These are phyloP conservation scores for Lucifuga dentata DNA, from an alignment of 2,113 vertebrate genomes.

Conservation along the genomic window DNA sequence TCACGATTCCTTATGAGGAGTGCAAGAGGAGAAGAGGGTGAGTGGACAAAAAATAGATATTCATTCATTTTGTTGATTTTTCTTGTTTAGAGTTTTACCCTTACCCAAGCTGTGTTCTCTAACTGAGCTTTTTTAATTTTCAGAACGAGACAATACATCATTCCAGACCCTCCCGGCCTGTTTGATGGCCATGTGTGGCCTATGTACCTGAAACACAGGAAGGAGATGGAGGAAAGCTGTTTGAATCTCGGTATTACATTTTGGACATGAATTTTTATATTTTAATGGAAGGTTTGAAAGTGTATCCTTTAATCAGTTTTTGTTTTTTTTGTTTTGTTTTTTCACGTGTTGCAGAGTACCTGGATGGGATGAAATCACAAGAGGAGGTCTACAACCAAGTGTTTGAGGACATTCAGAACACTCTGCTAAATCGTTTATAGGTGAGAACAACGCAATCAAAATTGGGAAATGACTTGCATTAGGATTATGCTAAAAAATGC, in stretches of 20 bases:
- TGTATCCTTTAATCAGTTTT: not conserved
- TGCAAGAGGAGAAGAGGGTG: slow-evolving; percentile 86
- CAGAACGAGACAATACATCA: slow-evolving; percentile 83
- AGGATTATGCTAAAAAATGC: too few species aligned
- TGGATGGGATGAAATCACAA: slow-evolving; percentile 83
- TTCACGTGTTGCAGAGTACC: slow-evolving; percentile 69
- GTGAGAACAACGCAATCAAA: slow-evolving; percentile 69
- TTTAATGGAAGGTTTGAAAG: not conserved
- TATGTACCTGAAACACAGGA: slow-evolving; percentile 86
- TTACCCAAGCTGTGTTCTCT: not conserved
- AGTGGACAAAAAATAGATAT: not conserved
- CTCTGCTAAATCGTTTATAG: slow-evolving; percentile 87
- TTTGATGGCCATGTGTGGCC: slow-evolving; percentile 89
- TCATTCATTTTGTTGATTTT: too few species aligned
- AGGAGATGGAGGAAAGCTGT: slow-evolving; percentile 76
- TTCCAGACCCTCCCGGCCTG: slow-evolving; percentile 86
- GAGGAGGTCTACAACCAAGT: slow-evolving; percentile 83
- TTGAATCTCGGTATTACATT: slow-evolving; percentile 75
- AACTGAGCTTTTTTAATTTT: slow-evolving; percentile 18
- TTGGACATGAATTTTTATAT: not conserved
- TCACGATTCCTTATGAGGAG: slow-evolving; percentile 84
- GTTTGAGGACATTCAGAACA: slow-evolving; percentile 85
- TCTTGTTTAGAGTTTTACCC: too few species aligned
- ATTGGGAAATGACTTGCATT: too few species aligned
- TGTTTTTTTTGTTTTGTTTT: not conserved